Percentiles rank a stretch among this genome's conserved stretches.
These are phyloP conservation scores for Graphium colonna DNA, from an alignment of 2,888 invertebrate genomes.

Conservation along the genomic window DNA sequence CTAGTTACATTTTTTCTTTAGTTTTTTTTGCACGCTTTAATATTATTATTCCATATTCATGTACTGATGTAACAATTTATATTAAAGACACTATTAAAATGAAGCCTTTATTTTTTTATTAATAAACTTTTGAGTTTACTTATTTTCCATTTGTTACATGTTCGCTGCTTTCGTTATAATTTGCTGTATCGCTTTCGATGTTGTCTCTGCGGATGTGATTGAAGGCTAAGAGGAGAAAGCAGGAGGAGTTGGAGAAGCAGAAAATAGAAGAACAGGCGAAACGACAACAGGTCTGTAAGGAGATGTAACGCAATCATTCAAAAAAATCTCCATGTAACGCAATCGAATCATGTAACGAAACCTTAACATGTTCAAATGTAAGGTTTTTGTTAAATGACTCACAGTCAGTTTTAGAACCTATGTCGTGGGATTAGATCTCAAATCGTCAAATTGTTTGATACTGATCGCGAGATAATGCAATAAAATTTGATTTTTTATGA, in stretches of 20 bases:
- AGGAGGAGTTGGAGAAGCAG: slow-evolving; percentile 91
- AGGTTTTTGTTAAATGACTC: too few relatives aligned
- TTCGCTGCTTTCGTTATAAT: slow-evolving; percentile 65
- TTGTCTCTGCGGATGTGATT: slow-evolving; percentile 61
- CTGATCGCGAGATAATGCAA: too few relatives aligned
- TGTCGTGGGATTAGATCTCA: too few relatives aligned
- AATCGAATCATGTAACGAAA: too few relatives aligned
- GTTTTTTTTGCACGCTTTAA: slow-evolving; percentile 15
- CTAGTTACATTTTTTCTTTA: background rate
- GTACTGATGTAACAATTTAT: background rate
- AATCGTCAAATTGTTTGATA: too few relatives aligned
- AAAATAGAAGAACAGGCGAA: slow-evolving; percentile 91
- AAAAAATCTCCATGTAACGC: too few relatives aligned
- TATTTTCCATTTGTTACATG: slow-evolving; percentile 70
- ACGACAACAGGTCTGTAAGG: slow-evolving; percentile 91
- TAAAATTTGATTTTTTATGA: too few relatives aligned
- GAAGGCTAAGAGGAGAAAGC: slow-evolving; percentile 91
- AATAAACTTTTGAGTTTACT: slow-evolving; percentile 29
- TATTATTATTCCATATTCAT: slow-evolving; percentile 7
- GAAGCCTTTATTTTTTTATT: background rate
- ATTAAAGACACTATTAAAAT: background rate
- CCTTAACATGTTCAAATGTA: too few relatives aligned
- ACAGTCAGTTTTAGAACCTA: too few relatives aligned
- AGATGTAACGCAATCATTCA: too few relatives aligned
- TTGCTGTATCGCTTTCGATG: slow-evolving; percentile 79